Evolutionary conservation across 2,113 vertebrate genomes (phyloP).

Genomic region (Phaethornis superciliosus): DNA sequence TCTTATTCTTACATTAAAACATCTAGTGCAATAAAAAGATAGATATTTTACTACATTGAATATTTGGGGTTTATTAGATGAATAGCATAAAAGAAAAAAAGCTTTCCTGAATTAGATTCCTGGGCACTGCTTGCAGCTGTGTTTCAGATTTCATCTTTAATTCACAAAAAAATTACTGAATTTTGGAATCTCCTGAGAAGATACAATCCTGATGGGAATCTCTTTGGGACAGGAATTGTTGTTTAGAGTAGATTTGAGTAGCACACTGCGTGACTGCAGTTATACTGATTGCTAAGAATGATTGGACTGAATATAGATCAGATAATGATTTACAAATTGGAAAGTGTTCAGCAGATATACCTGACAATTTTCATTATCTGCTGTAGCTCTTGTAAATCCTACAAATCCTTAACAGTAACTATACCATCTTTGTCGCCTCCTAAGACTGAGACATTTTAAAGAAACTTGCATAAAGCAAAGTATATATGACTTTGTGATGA

Average conservation of each 20-base stretch:
- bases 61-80: neutral
- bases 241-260: neutral
- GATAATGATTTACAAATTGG: neutral
- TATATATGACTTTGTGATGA: neutral
- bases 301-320: neutral
- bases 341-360: neutral
- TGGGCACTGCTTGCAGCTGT: neutral
- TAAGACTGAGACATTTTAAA: neutral
- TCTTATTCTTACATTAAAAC: neutral
- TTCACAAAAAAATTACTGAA: neutral
- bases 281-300: neutral
- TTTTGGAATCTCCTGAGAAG: neutral
- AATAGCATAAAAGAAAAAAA: neutral
- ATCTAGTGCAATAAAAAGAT: neutral
- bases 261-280: neutral
- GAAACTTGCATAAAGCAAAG: neutral
- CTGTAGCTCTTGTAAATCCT: neutral
- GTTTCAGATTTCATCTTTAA: neutral
- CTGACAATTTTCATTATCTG: constrained; percentile 1
- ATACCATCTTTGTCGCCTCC: neutral
- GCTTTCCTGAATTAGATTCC: neutral
- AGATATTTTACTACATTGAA: neutral
- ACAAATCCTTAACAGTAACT: neutral
- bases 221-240: neutral
- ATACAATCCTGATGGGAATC: neutral